Evolutionary conservation across 2,113 vertebrate species (phyloP).

Genomic region (Pachypanchax playfairii): DNA sequence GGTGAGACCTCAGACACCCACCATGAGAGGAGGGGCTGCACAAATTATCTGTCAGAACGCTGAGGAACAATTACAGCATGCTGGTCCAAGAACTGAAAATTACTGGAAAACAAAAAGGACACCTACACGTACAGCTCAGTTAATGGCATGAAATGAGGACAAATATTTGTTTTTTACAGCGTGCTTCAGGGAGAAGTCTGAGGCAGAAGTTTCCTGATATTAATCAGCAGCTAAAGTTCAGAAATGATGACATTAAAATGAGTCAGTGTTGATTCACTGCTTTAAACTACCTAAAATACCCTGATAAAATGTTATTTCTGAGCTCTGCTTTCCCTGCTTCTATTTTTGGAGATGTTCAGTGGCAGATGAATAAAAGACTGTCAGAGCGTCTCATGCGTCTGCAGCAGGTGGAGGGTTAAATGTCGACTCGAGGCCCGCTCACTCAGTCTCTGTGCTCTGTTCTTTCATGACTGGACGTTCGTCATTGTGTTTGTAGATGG

Average conservation of each 20-base stretch:
- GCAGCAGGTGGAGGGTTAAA: slow-evolving; percentile 66
- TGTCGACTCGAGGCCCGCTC: slow-evolving; percentile 25
- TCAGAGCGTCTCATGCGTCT: slow-evolving; percentile 31
- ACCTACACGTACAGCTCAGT: slow-evolving; percentile 49
- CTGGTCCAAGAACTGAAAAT: slow-evolving; percentile 32
- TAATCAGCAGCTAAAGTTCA: not conserved
- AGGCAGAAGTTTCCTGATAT: slow-evolving; percentile 1
- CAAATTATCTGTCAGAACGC: slow-evolving; percentile 41
- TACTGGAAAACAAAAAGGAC: slow-evolving; percentile 46
- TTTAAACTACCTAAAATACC: slow-evolving; percentile 25
- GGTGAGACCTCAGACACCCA: slow-evolving; percentile 72
- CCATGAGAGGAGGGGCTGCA: slow-evolving; percentile 52
- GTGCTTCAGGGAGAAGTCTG: slow-evolving; percentile 8
- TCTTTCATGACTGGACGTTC: slow-evolving; percentile 49
- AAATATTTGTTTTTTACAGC: slow-evolving; percentile 12
- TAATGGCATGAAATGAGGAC: not conserved
- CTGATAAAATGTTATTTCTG: slow-evolving; percentile 17
- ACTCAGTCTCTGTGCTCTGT: slow-evolving; percentile 28
- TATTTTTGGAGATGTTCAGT: slow-evolving; percentile 42
- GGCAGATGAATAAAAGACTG: slow-evolving; percentile 46
- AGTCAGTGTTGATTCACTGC: slow-evolving; percentile 18
- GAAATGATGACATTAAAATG: slow-evolving; percentile 2
- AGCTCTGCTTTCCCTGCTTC: not conserved
- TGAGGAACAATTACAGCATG: slow-evolving; percentile 48
- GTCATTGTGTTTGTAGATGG: slow-evolving; percentile 76